Percentiles rank a stretch among this genome's conserved stretches.
These are phyloP conservation scores for Anticlea derivata DNA, from an alignment of 2,888 invertebrate genomes.

Conservation along the genomic window DNA sequence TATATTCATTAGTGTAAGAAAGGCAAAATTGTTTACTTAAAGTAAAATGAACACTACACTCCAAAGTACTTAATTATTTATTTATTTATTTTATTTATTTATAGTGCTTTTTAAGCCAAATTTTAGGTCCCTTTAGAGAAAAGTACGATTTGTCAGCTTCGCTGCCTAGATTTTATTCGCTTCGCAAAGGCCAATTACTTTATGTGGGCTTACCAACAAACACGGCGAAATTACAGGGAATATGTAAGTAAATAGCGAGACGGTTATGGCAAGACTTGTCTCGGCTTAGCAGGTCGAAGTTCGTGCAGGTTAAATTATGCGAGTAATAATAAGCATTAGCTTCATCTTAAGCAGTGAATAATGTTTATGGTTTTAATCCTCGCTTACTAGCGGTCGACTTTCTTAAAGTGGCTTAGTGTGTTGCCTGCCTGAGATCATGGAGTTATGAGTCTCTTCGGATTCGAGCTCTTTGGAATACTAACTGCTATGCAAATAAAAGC, in stretches of 20 bases:
- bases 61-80: no score
- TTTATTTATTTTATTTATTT: no score
- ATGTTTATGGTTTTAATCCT: conserved; percentile 18
- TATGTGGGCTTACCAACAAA: conserved; percentile 1
- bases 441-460: no score
- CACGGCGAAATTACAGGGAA: conserved; percentile 2
- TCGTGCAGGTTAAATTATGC: conserved; percentile 13
- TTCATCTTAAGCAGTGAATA: conserved; percentile 13
- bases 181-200: background rate
- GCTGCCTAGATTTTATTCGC: background rate
- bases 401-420: background rate
- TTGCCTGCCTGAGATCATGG: no score
- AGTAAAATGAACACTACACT: no score
- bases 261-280: conserved; percentile 1
- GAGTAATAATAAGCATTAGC: conserved; percentile 14
- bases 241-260: conserved; percentile 10
- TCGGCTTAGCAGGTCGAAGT: conserved; percentile 14
- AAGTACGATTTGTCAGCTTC: background rate
- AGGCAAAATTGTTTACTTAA: no score
- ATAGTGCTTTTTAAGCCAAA: no score
- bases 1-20: no score
- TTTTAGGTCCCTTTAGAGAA: no score
- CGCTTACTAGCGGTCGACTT: background rate
- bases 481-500: no score
- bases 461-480: no score